These are phyloP conservation scores for Listronotus oregonensis DNA, from an alignment of 1,140 invertebrate species.

Conservation along the genomic window DNA sequence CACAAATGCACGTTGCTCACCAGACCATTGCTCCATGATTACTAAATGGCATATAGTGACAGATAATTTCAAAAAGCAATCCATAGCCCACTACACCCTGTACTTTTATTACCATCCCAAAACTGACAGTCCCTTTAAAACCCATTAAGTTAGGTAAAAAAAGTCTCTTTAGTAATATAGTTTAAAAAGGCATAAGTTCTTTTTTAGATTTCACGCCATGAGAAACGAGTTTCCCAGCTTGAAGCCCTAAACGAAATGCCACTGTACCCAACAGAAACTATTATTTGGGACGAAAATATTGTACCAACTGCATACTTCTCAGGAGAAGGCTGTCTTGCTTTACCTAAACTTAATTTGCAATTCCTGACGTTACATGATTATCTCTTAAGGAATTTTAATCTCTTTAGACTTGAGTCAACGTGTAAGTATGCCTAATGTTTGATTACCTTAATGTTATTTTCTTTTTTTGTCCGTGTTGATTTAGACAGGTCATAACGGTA, in stretches of 20 bases:
- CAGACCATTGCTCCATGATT: too few relatives aligned
- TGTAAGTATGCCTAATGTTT: slow-evolving; percentile 67
- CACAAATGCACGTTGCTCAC: too few relatives aligned
- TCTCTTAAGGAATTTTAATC: slow-evolving; percentile 94
- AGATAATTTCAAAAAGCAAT: too few relatives aligned
- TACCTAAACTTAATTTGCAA: slow-evolving; percentile 98
- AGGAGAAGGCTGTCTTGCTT: slow-evolving; percentile 90
- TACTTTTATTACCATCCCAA: too few relatives aligned
- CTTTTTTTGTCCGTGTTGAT: too few relatives aligned
- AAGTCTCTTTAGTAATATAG: too few relatives aligned
- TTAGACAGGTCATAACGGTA: too few relatives aligned
- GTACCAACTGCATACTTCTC: slow-evolving; percentile 97
- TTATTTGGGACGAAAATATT: slow-evolving; percentile 99
- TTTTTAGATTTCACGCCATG: slow-evolving; percentile 79
- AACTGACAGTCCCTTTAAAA: too few relatives aligned
- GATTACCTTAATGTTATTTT: background rate
- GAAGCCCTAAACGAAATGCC: slow-evolving; percentile 98
- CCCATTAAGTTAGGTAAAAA: too few relatives aligned
- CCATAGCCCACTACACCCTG: too few relatives aligned
- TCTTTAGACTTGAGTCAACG: slow-evolving; percentile 97
- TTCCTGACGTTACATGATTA: slow-evolving; percentile 99
- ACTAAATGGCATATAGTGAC: too few relatives aligned
- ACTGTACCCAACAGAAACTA: slow-evolving; percentile 95
- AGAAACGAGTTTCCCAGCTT: slow-evolving; percentile 87
- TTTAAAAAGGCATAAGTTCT: background rate